A percentile compares a stretch with the other conserved stretches of the same genome.
These are phyloP conservation scores for Sitodiplosis mosellana DNA, from an alignment of 1,140 invertebrate species.

Conservation along the genomic window DNA sequence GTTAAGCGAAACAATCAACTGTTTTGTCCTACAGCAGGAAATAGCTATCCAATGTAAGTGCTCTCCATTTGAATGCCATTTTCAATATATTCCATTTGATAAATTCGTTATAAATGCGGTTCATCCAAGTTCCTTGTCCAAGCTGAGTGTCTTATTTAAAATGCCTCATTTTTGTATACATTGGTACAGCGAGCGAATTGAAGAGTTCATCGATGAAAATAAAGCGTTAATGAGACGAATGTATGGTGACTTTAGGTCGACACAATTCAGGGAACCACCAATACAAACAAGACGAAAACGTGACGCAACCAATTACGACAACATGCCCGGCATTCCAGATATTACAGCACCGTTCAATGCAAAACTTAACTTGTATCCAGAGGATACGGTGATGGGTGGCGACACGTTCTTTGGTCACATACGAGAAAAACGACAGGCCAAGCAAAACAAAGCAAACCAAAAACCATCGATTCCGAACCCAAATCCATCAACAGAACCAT, in stretches of 20 bases:
- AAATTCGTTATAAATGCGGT: too few relatives aligned
- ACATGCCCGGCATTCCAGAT: conserved; percentile 28
- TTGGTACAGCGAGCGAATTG: conserved; percentile 57
- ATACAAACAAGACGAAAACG: conserved; percentile 30
- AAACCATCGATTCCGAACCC: neutral
- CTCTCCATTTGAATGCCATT: too few relatives aligned
- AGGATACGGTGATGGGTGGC: conserved; percentile 12
- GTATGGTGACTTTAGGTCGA: conserved; percentile 63
- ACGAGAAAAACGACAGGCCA: conserved; percentile 31
- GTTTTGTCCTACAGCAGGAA: conserved; percentile 77
- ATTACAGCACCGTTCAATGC: conserved; percentile 26
- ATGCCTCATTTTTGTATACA: neutral
- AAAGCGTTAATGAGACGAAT: conserved; percentile 81
- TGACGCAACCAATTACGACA: conserved; percentile 30
- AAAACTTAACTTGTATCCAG: conserved; percentile 14
- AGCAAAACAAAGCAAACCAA: conserved; percentile 2
- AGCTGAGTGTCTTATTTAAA: too few relatives aligned
- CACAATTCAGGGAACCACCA: conserved; percentile 32
- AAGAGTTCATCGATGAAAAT: conserved; percentile 82
- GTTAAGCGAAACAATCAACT: conserved; percentile 74
- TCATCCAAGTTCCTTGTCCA: too few relatives aligned
- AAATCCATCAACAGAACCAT: neutral
- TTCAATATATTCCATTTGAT: too few relatives aligned
- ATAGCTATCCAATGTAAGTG: conserved; percentile 78
- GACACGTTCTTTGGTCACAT: conserved; percentile 34